These are phyloP conservation scores for Ispidina picta DNA, from an alignment of 2,797 vertebrate genomes.

Conservation along the genomic window DNA sequence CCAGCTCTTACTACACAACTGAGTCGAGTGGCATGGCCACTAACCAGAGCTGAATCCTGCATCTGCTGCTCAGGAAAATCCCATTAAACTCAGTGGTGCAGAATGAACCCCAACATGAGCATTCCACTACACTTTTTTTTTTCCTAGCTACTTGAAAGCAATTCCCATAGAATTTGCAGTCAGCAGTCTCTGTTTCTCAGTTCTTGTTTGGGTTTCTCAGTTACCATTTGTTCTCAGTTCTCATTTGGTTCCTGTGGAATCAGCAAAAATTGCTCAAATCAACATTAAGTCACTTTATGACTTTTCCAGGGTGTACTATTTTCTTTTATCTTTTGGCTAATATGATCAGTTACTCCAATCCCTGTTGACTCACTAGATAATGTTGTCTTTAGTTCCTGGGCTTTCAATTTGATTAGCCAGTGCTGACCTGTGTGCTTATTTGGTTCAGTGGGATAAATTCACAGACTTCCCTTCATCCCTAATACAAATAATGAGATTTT, in stretches of 20 bases:
- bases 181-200: not conserved
- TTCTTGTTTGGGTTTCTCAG: not conserved
- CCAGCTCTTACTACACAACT: rapidly evolving
- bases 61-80: not conserved
- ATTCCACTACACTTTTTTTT: not conserved
- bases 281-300: not conserved
- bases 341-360: not conserved
- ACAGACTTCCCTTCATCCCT: not conserved
- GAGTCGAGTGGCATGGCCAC: not conserved
- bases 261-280: not conserved
- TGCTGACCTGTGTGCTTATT: not conserved
- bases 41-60: not conserved
- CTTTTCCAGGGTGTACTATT: not conserved
- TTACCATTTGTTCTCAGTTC: not conserved
- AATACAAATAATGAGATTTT: constrained; percentile 50
- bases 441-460: not conserved
- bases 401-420: not conserved
- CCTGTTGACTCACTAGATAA: not conserved
- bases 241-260: not conserved
- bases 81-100: not conserved
- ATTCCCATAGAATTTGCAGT: not conserved
- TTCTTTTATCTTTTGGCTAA: not conserved
- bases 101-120: not conserved
- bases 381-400: not conserved
- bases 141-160: not conserved